phyloP scores from a whole-genome alignment of 2,113 vertebrate genomes.

The Sarotherodon lohbergeri region DNA sequence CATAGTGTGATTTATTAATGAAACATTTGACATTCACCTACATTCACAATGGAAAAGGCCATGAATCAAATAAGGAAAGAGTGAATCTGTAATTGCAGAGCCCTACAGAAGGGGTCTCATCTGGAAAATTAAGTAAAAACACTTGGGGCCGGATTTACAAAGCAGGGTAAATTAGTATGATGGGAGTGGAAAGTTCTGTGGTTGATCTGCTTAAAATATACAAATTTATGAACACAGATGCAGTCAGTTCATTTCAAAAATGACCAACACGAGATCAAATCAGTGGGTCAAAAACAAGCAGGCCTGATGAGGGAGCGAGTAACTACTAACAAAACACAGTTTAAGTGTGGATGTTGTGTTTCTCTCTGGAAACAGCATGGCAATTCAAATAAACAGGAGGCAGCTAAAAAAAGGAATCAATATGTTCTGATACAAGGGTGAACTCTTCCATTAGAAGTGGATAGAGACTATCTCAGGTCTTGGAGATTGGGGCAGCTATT shows the following conservation, averaged over 20 bases:
- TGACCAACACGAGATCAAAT: background rate
- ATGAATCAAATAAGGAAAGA: background rate
- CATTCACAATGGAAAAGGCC: background rate
- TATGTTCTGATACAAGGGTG: background rate
- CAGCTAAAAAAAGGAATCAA: background rate
- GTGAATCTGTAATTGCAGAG: background rate
- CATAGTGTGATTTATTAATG: background rate
- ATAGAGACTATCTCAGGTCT: background rate
- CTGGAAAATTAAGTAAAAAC: background rate
- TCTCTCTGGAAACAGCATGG: background rate
- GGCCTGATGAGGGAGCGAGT: background rate
- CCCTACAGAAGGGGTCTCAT: background rate
- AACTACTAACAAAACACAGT: background rate
- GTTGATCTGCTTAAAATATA: background rate
- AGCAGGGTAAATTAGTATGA: background rate
- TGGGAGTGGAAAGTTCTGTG: accelerated
- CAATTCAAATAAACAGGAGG: background rate
- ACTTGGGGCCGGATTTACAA: background rate
- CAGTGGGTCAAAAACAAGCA: background rate
- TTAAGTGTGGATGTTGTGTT: background rate
- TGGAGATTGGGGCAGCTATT: background rate
- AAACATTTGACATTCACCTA: background rate
- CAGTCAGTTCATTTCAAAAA: background rate
- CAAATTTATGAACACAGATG: background rate
- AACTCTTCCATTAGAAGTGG: background rate